Conservation (phyloP, 2,797 vertebrate genomes). For the Lerista edwardsae region DNA sequence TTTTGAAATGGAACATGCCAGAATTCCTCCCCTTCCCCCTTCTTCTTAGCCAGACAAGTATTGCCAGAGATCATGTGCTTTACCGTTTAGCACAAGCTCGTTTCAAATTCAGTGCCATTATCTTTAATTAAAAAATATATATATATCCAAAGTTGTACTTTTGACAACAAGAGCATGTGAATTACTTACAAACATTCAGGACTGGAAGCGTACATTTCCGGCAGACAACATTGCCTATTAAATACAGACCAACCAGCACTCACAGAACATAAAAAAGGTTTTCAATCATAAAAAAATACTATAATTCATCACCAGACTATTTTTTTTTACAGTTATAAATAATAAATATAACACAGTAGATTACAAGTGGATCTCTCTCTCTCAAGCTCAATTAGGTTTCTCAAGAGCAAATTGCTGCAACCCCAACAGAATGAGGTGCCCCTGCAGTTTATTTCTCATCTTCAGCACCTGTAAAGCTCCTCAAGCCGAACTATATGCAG, state of each 20-base stretch:
- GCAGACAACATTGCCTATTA: slow-evolving; percentile 69
- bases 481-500: slow-evolving; percentile 49
- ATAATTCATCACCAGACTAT: slow-evolving; percentile 73
- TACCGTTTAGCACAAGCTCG: slow-evolving; percentile 58
- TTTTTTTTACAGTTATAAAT: slow-evolving; percentile 75
- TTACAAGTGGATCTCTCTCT: slow-evolving; percentile 71
- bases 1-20: slow-evolving; percentile 46
- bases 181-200: slow-evolving; percentile 72
- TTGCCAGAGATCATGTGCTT: slow-evolving; percentile 63
- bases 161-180: slow-evolving; percentile 71
- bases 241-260: slow-evolving; percentile 73
- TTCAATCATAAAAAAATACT: slow-evolving; percentile 79
- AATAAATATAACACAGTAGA: slow-evolving; percentile 78
- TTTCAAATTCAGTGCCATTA: slow-evolving; percentile 72
- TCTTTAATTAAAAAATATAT: slow-evolving; percentile 64
- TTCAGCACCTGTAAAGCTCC: slow-evolving; percentile 25
- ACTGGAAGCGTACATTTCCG: slow-evolving; percentile 72
- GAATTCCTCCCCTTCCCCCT: slow-evolving; percentile 46
- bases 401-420: slow-evolving; percentile 61
- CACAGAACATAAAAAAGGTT: slow-evolving; percentile 72
- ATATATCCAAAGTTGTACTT: slow-evolving; percentile 66
- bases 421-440: slow-evolving; percentile 57
- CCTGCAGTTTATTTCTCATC: slow-evolving; percentile 38
- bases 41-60: slow-evolving; percentile 53
- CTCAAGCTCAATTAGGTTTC: slow-evolving; percentile 57